Conservation (phyloP, 2,888 invertebrate genomes). For the Temnothorax rugatulus region DNA sequence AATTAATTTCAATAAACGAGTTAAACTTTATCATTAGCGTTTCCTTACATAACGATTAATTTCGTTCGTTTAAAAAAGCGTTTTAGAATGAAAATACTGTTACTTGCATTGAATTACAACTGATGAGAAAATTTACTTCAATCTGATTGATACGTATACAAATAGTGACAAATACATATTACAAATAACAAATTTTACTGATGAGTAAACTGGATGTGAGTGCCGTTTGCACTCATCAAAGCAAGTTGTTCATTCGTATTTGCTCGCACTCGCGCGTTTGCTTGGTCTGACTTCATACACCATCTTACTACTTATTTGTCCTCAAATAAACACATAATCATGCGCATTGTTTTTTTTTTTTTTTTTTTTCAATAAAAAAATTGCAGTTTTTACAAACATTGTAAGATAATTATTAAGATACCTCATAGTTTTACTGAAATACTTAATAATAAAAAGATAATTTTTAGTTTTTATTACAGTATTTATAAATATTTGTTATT, state of each 20-base stretch:
- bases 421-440: background rate
- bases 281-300: background rate
- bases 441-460: background rate
- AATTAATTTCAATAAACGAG: background rate
- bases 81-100: background rate
- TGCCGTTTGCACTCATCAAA: background rate
- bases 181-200: background rate
- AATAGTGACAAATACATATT: background rate
- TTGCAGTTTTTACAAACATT: background rate
- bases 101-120: background rate
- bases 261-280: background rate
- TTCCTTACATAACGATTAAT: background rate
- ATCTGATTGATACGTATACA: background rate
- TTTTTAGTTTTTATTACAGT: background rate
- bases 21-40: background rate
- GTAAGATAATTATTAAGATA: background rate
- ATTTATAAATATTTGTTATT: background rate
- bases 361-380: background rate
- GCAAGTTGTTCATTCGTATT: background rate
- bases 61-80: background rate
- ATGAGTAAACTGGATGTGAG: too few relatives aligned
- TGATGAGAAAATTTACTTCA: background rate
- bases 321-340: background rate
- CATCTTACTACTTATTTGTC: constrained; percentile 2
- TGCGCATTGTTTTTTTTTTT: background rate